Base-by-base conservation (phyloP, 2,888 invertebrate genomes). In the Plebejus anna region DNA sequence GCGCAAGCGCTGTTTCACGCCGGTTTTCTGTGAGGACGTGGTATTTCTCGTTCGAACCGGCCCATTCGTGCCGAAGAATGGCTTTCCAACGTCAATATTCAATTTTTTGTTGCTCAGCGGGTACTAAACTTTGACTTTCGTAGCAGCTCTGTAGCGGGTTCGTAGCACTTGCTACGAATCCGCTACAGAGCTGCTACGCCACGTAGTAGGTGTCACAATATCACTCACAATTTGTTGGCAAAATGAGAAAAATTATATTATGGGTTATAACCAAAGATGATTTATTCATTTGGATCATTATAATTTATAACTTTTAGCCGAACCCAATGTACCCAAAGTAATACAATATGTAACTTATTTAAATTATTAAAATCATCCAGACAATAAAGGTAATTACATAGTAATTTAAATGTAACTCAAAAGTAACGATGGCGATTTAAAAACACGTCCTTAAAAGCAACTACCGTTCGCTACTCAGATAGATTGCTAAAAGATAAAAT, bases 401-500 rank as follows among this genome's bases (percentile, higher is more conserved):
- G 47, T 47, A 47, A 47, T 9, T 47, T 47, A 47, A 47, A 47
- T 47, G 42, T 3, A 3, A 13, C 51, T 13, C 5, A 61, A 61
- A 61, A 61, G 7, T 22, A 59, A 28, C 7, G 61, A 28, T 61
- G 4, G 13, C 32, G 32, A 4, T 36, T 66, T 5, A 32, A 36
- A 66, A 32, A 66, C 32, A 36, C 16, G 16, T 1, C 32, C 4
- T 3, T 28, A 22, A 36, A 66, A 32, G 11, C 32, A 22, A 13
- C 32, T 4, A 66, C 32, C 66, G 66, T 66, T 5, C 32, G 51
- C 11, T 55, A 55, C 73, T 73, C 55, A 28, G 73, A 11, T 13
- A 22, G 13, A 73, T 73, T 73, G 55, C 28, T 55, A 73, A 73
- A 73, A 73, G 73, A 73, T 55, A 55, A 73, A 72, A 72, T 72